Base-by-base conservation (phyloP, 2,113 vertebrate species). In the Muscicapa adusta region DNA sequence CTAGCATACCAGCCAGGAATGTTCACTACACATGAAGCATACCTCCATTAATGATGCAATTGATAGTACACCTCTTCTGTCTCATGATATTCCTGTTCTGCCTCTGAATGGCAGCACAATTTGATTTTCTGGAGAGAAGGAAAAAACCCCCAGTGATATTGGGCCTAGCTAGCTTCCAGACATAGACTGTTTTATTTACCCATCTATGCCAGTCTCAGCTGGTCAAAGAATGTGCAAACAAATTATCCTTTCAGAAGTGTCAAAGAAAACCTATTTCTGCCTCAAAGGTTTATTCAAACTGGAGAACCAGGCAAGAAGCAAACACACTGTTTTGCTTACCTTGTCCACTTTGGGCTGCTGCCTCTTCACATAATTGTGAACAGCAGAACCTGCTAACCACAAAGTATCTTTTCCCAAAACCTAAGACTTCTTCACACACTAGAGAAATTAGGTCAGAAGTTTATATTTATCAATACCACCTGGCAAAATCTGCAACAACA, bases 91-190 rank as follows among this genome's bases (percentile, higher is more conserved):
- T 40, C 23, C 65, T 67, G 8, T 43, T 62, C 40, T 57, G 36
- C 31, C 15, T 40, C 38, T 26, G 54, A 91, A 86, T 18, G 34
- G 51, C 36, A 75, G 61, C 53, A 61, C 25, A 12, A 5, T 61
- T 61, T 42, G 38, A 75, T 63, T 92, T 85, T 28, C 50, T 1
- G 2, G 15, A 60, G 40, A 50, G 25, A 9, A 60, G 15, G 18
- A 24, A 45, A 72, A 56, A 60, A 18, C 0, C 0, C 4, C 2
- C 42, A 16, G 5, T 8, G 13, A 54, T 66, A 85, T 3, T 47
- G 0, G 72, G 19, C 45, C 17, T 36, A 77, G 24, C 38, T 80
- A 88, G 5, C 24, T 31, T 81, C 57, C 63, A 89, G 71, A 63
- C 40, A 28, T 14, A 5, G 54, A 33, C 50, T 19, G 18, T n/a